Evolutionary conservation across 2,888 invertebrate species (phyloP).

Genomic region (Callimorpha dominula): DNA sequence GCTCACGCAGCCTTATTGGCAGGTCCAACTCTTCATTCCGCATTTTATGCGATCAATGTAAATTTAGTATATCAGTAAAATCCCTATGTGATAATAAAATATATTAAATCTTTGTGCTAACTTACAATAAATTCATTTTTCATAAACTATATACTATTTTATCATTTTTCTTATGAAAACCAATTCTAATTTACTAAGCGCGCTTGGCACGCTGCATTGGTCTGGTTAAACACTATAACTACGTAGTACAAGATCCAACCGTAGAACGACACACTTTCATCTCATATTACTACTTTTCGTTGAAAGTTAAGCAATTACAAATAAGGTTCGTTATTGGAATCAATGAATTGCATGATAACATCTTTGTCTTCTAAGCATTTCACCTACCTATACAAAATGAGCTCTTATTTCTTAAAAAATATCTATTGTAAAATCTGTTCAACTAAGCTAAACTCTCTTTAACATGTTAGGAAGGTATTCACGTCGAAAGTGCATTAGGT

Average conservation of each 20-base stretch:
- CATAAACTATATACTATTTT: slow-evolving; percentile 82
- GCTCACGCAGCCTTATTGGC: slow-evolving; percentile 73
- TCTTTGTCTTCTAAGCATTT: not conserved
- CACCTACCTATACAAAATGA: not conserved
- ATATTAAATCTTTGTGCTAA: slow-evolving; percentile 87
- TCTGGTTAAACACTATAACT: slow-evolving; percentile 74
- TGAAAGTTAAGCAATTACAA: not conserved
- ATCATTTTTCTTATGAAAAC: slow-evolving; percentile 73
- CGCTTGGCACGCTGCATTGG: slow-evolving; percentile 83
- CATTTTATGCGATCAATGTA: slow-evolving; percentile 82
- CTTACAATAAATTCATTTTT: slow-evolving; percentile 85
- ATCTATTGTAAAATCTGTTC: too few species aligned
- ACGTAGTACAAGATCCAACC: slow-evolving; percentile 24
- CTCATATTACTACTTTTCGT: not conserved
- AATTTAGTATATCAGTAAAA: slow-evolving; percentile 85
- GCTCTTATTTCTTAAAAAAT: not conserved
- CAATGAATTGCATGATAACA: not conserved
- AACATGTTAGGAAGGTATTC: too few species aligned
- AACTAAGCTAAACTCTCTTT: too few species aligned
- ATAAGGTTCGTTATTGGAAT: not conserved
- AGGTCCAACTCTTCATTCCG: slow-evolving; percentile 69
- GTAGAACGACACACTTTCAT: not conserved
- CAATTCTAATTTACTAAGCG: slow-evolving; percentile 78
- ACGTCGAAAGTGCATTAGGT: too few species aligned
- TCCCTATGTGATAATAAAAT: slow-evolving; percentile 86